Percentiles rank a stretch among this genome's conserved stretches.
Conservation (phyloP, 2,888 invertebrate species). For the Lycia hirtaria region DNA sequence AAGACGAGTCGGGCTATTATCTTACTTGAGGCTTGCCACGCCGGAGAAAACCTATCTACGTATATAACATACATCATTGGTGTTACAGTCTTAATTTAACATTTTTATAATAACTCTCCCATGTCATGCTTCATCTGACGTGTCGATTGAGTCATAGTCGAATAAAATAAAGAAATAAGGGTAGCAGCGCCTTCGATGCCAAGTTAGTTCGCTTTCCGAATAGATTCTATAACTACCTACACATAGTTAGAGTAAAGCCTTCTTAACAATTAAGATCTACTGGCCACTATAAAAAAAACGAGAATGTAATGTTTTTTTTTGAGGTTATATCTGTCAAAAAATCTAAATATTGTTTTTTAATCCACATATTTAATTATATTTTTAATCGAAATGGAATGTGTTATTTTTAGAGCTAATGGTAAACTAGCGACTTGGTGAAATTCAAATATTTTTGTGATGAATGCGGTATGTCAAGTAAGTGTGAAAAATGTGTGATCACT, state of each 20-base stretch:
- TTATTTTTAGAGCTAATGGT: conserved; percentile 49
- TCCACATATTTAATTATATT: conserved; percentile 34
- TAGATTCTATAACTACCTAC: no score
- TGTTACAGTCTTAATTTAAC: no score
- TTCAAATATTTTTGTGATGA: conserved; percentile 60
- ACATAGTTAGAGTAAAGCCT: neutral
- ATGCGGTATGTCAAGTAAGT: conserved; percentile 70
- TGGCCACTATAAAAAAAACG: conserved; percentile 8
- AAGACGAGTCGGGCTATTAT: no score
- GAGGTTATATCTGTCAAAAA: conserved; percentile 63
- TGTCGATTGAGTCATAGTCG: no score
- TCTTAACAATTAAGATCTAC: neutral
- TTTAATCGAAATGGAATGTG: conserved; percentile 63
- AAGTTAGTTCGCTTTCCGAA: no score
- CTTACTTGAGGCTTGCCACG: no score
- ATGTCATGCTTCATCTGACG: no score
- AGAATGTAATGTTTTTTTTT: conserved; percentile 39
- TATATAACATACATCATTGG: no score
- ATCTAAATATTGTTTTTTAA: conserved; percentile 48
- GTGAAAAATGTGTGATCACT: neutral
- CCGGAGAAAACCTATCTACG: no score
- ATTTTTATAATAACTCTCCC: no score
- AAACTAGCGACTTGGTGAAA: conserved; percentile 41
- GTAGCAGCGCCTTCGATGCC: no score
- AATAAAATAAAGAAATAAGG: no score